Conservation (phyloP, 1,140 invertebrate species). For the Pogonognathellus flavescens region DNA sequence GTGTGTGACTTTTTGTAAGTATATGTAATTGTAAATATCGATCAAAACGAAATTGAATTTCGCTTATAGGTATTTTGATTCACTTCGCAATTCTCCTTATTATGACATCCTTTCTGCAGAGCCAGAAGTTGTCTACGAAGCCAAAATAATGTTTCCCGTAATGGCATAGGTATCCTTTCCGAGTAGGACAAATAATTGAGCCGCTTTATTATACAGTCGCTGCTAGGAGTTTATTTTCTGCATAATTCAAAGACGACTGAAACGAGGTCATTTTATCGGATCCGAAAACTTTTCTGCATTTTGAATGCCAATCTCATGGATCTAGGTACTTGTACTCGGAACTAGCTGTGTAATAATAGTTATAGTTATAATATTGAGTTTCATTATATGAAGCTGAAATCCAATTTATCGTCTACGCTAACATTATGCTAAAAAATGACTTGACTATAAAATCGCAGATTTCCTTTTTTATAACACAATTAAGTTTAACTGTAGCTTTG, state of each 20-base stretch:
- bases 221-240: background rate
- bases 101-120: too few relatives aligned
- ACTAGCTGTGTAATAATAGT: too few relatives aligned
- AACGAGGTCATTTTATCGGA: conserved; percentile 33
- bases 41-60: too few relatives aligned
- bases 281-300: conserved; percentile 11
- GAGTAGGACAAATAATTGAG: background rate
- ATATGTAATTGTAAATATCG: too few relatives aligned
- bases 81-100: too few relatives aligned
- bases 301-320: conserved; percentile 29
- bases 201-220: background rate
- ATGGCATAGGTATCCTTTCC: too few relatives aligned
- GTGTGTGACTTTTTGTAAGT: too few relatives aligned
- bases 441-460: conserved; percentile 14
- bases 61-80: too few relatives aligned
- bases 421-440: conserved; percentile 18
- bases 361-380: too few relatives aligned
- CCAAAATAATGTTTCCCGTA: too few relatives aligned
- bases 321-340: too few relatives aligned
- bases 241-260: conserved; percentile 16
- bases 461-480: conserved; percentile 36
- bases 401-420: background rate
- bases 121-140: too few relatives aligned
- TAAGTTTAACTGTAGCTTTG: conserved; percentile 9
- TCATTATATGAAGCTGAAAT: background rate